Conservation (phyloP, 2,888 invertebrate species). For the Notocelia uddmanniana region DNA sequence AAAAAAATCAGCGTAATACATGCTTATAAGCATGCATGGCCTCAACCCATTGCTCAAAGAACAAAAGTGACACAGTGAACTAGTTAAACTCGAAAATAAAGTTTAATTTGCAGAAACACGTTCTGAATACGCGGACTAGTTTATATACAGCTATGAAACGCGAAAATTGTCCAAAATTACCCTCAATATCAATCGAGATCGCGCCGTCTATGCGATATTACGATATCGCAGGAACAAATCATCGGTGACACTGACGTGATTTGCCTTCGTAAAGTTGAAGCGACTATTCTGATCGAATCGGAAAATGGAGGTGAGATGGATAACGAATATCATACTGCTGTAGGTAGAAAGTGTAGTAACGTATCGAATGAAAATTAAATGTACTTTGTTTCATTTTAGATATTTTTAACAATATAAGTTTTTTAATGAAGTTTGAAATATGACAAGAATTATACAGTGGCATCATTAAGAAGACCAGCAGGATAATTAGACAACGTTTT, state of each 20-base stretch:
- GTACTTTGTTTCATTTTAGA: not conserved
- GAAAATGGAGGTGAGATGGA: not conserved
- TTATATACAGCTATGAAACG: conserved; percentile 27
- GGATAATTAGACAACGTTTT: no score
- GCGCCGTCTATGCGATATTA: conserved; percentile 30
- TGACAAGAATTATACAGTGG: no score
- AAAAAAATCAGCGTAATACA: not conserved
- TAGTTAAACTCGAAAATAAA: not conserved
- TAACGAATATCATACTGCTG: conserved; percentile 5
- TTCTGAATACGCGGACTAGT: conserved; percentile 17
- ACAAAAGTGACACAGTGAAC: not conserved
- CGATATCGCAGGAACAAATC: conserved; percentile 42
- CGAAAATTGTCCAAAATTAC: conserved; percentile 36
- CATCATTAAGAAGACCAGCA: no score
- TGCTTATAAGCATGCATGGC: not conserved
- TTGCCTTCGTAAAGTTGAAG: conserved; percentile 33
- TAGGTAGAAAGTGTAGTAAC: not conserved
- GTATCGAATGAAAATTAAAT: not conserved
- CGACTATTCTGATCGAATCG: conserved; percentile 24
- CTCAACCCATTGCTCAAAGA: not conserved
- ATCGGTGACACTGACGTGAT: conserved; percentile 35
- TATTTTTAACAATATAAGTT: no score
- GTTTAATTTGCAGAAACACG: conserved; percentile 21
- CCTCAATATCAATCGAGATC: conserved; percentile 33
- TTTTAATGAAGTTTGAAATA: no score